Conservation (phyloP, 2,113 vertebrate species). For the Sinocyclocheilus maitianheensis region DNA sequence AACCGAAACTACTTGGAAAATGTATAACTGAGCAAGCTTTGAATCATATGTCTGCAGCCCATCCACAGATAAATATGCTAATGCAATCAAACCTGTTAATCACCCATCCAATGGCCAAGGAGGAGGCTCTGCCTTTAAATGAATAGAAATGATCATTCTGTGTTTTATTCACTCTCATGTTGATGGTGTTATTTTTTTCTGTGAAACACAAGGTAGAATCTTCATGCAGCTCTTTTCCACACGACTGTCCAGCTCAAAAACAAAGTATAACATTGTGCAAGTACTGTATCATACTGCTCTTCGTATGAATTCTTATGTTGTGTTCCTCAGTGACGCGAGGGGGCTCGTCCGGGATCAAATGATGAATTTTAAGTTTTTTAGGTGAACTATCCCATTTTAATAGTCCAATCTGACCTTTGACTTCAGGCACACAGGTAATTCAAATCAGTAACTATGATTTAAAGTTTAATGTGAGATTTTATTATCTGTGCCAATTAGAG, state of each 20-base stretch:
- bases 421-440: neutral
- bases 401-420: neutral
- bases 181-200: neutral
- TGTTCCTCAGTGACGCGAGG: neutral
- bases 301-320: neutral
- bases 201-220: neutral
- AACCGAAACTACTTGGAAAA: neutral
- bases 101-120: conserved; percentile 49
- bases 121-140: conserved; percentile 33
- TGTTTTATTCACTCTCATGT: neutral
- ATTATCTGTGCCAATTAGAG: conserved; percentile 32
- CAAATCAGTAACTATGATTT: neutral
- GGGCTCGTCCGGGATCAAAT: neutral
- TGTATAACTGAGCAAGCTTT: neutral
- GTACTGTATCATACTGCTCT: neutral
- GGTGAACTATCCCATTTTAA: neutral
- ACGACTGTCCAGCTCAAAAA: neutral
- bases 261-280: neutral
- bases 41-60: conserved; percentile 62
- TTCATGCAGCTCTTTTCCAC: neutral
- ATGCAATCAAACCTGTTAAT: conserved; percentile 77
- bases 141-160: neutral
- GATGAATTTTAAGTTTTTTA: neutral
- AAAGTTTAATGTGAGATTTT: neutral
- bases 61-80: conserved; percentile 70